Evolutionary conservation across 2,797 vertebrate species (phyloP).

Genomic region (Enteromius radiatus): DNA sequence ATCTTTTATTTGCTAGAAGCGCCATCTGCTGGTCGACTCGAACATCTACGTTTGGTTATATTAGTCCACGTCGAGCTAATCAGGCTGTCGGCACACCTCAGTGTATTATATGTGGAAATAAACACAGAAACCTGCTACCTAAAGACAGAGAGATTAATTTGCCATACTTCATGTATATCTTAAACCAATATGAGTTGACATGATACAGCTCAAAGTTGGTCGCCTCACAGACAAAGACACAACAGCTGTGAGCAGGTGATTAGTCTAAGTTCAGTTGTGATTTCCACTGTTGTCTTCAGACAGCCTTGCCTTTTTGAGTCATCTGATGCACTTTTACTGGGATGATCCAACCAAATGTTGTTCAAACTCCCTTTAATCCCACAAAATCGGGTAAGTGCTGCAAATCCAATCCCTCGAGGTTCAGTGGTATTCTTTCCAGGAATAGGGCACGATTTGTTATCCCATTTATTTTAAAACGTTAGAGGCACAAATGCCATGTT

Average conservation of each 20-base stretch:
- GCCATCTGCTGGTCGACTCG: not conserved
- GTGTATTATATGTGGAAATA: not conserved
- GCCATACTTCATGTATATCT: not conserved
- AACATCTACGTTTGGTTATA: not conserved
- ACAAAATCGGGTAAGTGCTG: conserved; percentile 41
- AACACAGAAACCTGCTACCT: not conserved
- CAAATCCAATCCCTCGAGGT: not conserved
- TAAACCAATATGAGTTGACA: not conserved
- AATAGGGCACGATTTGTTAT: conserved; percentile 1
- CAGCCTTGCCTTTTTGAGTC: conserved; percentile 27
- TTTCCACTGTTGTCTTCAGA: not conserved
- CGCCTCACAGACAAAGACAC: not conserved
- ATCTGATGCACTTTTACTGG: not conserved
- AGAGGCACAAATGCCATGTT: not conserved
- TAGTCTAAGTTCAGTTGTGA: not conserved
- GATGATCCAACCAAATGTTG: conserved; percentile 33
- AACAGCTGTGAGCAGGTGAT: conserved; percentile 13
- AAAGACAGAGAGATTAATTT: not conserved
- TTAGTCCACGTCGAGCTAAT: not conserved
- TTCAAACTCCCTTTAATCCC: conserved; percentile 30
- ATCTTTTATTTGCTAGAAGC: conserved; percentile 6
- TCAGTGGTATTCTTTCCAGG: conserved; percentile 7
- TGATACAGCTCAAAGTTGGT: not conserved
- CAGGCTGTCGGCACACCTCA: not conserved
- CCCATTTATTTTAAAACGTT: not conserved